Evolutionary conservation across 2,113 vertebrate genomes (phyloP).

Genomic region (Bufo bufo): DNA sequence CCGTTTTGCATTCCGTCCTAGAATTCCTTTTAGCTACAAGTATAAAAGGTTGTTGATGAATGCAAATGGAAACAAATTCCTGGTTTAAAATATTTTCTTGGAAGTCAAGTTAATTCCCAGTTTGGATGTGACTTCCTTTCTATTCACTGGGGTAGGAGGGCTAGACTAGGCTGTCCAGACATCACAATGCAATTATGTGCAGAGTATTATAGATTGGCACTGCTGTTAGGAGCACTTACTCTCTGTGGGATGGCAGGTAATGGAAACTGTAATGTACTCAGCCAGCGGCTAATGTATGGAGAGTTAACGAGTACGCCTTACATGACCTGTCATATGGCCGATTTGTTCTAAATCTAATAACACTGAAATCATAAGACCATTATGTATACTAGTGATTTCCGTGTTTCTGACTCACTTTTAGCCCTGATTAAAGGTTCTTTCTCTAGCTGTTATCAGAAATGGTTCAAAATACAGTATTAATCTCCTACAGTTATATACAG

Average conservation of each 20-base stretch:
- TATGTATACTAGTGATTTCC: background rate
- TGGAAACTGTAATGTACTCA: constrained; percentile 21
- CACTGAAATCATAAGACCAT: background rate
- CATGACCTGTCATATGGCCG: background rate
- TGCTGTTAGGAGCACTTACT: constrained; percentile 33
- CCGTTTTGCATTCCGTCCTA: no score
- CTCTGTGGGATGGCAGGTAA: constrained; percentile 11
- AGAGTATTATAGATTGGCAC: constrained; percentile 20
- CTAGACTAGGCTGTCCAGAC: constrained; percentile 7
- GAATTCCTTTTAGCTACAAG: no score
- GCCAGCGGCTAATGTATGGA: background rate
- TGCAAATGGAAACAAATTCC: background rate
- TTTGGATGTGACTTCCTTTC: constrained; percentile 18
- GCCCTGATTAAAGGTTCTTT: background rate
- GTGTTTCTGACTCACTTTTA: background rate
- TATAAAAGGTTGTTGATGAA: background rate
- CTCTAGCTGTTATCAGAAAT: no score
- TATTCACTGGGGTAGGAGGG: background rate
- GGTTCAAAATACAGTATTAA: no score
- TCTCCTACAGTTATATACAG: no score
- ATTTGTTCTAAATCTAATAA: background rate
- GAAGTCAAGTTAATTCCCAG: background rate
- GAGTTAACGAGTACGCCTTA: constrained; percentile 4
- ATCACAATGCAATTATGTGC: constrained; percentile 44
- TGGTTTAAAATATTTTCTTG: background rate